These are phyloP conservation scores for Caerostris extrusa DNA, from an alignment of 1,140 invertebrate species.

Conservation along the genomic window DNA sequence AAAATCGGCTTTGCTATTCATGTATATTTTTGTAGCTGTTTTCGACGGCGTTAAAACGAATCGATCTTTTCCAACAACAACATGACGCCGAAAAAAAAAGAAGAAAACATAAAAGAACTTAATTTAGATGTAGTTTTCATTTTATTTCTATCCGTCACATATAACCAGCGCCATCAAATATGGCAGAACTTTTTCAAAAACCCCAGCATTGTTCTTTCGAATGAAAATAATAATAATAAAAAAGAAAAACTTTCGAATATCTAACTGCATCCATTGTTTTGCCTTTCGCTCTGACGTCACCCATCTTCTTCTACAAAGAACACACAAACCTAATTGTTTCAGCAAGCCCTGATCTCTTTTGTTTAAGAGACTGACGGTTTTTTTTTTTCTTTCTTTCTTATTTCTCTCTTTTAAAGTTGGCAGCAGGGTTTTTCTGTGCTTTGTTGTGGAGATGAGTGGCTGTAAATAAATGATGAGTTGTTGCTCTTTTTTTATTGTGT, in stretches of 20 bases:
- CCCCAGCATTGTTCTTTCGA: background rate
- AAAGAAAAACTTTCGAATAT: background rate
- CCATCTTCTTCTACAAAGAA: background rate
- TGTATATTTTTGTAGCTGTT: too few relatives aligned
- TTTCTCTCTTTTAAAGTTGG: constrained; percentile 14
- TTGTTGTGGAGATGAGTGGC: constrained; percentile 38
- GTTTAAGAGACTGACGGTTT: constrained; percentile 17
- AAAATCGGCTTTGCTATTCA: too few relatives aligned
- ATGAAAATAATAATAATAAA: too few relatives aligned
- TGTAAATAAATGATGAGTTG: constrained; percentile 32
- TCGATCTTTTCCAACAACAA: background rate
- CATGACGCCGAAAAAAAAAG: background rate
- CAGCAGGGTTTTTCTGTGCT: background rate
- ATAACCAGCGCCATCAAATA: constrained; percentile 15
- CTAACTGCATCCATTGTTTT: constrained; percentile 22
- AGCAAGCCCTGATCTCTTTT: constrained; percentile 15
- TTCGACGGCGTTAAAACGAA: background rate
- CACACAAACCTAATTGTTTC: constrained; percentile 36
- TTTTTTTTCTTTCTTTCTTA: background rate
- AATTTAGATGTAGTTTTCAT: constrained; percentile 36
- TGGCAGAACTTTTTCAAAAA: constrained; percentile 24
- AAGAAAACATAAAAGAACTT: background rate
- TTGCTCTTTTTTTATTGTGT: background rate
- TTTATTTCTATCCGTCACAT: constrained; percentile 24
- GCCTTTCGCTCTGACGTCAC: background rate